phyloP scores from a whole-genome alignment of 1,140 invertebrate species.

The Drosophila kepulauana region DNA sequence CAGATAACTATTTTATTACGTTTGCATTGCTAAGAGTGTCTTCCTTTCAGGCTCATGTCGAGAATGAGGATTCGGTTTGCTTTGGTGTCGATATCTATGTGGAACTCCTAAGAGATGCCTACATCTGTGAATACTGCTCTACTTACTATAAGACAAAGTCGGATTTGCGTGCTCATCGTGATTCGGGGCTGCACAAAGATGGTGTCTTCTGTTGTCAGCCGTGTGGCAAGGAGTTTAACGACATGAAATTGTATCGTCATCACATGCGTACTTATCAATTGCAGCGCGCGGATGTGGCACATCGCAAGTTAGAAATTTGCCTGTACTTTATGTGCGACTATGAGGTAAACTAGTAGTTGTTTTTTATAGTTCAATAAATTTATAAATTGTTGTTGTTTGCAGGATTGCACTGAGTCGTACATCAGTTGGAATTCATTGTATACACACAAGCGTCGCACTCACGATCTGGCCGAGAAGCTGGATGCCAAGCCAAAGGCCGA shows the following conservation, averaged over 20 bases:
- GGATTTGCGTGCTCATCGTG: conserved; percentile 62
- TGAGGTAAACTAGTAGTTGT: conserved; percentile 28
- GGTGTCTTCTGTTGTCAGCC: conserved; percentile 60
- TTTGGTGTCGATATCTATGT: conserved; percentile 39
- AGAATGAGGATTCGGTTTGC: conserved; percentile 32
- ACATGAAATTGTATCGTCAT: conserved; percentile 71
- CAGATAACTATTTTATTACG: background rate
- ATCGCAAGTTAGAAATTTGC: conserved; percentile 58
- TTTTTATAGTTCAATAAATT: background rate
- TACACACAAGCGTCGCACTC: conserved; percentile 69
- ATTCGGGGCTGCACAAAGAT: conserved; percentile 61
- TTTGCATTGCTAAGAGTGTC: background rate
- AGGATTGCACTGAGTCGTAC: conserved; percentile 69
- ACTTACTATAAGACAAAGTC: conserved; percentile 60
- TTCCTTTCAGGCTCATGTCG: conserved; percentile 29
- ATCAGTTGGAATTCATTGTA: conserved; percentile 71
- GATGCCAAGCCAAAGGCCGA: conserved; percentile 14
- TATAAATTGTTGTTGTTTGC: background rate
- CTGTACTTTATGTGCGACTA: conserved; percentile 71
- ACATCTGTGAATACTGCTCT: conserved; percentile 70
- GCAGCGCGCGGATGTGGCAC: conserved; percentile 48
- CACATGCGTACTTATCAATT: conserved; percentile 67
- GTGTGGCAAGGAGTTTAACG: conserved; percentile 59
- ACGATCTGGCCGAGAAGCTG: conserved; percentile 38
- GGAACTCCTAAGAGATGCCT: conserved; percentile 60